phyloP scores from a whole-genome alignment of 2,797 vertebrate genomes.

The Pogonophryne albipinna region DNA sequence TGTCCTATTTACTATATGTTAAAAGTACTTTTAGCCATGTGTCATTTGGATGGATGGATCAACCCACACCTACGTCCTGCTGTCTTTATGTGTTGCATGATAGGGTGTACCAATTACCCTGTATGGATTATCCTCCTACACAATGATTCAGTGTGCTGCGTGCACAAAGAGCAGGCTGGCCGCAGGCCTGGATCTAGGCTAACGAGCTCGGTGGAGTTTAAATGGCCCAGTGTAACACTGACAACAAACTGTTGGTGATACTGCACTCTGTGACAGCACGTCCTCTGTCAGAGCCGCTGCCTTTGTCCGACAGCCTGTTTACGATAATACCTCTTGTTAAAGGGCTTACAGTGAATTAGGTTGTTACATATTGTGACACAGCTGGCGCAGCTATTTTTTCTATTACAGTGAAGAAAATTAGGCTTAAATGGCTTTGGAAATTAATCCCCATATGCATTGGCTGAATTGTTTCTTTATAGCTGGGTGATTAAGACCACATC shows the following conservation, averaged over 20 bases:
- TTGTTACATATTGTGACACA: conserved; percentile 72
- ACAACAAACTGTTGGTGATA: conserved; percentile 53
- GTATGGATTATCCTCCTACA: conserved; percentile 65
- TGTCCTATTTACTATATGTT: no score
- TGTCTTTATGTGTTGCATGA: conserved; percentile 30
- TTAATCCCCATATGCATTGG: conserved; percentile 43
- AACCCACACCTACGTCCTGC: conserved; percentile 22
- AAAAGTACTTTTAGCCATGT: no score
- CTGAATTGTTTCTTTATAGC: conserved; percentile 20
- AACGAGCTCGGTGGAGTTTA: conserved; percentile 69
- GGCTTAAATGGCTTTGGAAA: conserved; percentile 49
- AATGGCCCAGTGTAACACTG: conserved; percentile 50
- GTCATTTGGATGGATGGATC: conserved; percentile 7
- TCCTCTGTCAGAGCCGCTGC: conserved; percentile 31
- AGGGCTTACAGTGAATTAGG: conserved; percentile 71
- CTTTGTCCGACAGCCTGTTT: conserved; percentile 60
- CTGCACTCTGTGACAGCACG: conserved; percentile 47
- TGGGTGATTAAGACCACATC: conserved; percentile 1
- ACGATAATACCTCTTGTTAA: conserved; percentile 66
- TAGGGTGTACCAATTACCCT: conserved; percentile 37
- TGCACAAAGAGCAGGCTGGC: conserved; percentile 56
- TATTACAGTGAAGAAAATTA: conserved; percentile 39
- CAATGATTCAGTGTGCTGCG: conserved; percentile 68
- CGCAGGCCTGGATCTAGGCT: conserved; percentile 63
- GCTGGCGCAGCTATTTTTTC: conserved; percentile 58